Conservation (phyloP, 2,113 vertebrate genomes). For the Alethe castanea region DNA sequence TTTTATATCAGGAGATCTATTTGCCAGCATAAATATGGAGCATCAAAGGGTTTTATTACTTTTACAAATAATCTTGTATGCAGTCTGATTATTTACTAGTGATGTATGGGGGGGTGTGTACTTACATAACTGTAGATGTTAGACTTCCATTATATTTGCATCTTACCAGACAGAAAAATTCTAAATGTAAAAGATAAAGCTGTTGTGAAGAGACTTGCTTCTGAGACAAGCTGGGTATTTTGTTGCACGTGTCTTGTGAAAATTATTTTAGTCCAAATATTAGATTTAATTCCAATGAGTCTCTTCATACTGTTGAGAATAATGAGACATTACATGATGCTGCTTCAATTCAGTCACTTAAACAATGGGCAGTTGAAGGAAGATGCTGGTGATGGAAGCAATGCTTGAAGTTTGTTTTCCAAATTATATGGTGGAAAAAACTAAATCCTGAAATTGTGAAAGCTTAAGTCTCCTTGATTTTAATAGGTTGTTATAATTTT, state of each 20-base stretch:
- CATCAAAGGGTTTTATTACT: conserved; percentile 61
- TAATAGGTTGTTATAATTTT: not conserved
- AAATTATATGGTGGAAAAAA: not conserved
- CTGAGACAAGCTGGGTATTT: conserved; percentile 29
- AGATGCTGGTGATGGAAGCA: not conserved
- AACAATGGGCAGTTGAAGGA: not conserved
- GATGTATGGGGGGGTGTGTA: conserved; percentile 6
- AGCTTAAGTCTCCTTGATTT: not conserved
- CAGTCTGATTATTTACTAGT: conserved; percentile 53
- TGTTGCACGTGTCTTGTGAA: not conserved
- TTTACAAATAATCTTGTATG: conserved; percentile 54
- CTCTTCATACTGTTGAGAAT: not conserved
- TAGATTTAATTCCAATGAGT: not conserved
- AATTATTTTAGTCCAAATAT: not conserved
- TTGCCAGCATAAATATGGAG: conserved; percentile 71
- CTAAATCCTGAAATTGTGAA: not conserved
- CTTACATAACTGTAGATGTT: conserved; percentile 48
- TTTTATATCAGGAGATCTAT: conserved; percentile 74
- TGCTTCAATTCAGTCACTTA: not conserved
- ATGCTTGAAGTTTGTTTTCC: not conserved
- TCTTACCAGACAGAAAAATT: conserved; percentile 38
- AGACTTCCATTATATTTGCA: conserved; percentile 27
- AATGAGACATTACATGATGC: not conserved
- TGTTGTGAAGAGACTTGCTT: conserved; percentile 30
- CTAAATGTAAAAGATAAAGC: conserved; percentile 33